Evolutionary conservation across 2,113 vertebrate species (phyloP), one percentile per base, ranked within the genome.

Genomic region (Mirza zaza): DNA sequence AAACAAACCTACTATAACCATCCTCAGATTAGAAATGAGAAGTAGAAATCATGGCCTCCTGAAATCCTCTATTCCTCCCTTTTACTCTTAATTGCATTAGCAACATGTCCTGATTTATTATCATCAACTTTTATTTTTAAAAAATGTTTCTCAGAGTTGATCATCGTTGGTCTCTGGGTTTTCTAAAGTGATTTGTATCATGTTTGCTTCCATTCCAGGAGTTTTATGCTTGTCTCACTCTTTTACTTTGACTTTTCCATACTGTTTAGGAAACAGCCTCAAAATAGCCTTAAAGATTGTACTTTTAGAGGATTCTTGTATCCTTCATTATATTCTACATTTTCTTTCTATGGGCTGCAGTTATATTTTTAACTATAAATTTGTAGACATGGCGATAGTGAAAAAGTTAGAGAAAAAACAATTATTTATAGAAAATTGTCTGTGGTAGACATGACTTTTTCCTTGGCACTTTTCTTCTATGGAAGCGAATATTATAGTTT

Each of bases 101-200:
- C 45, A 76, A 52, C 36, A 63, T 4, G 18, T 94, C 70, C 70
- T 48, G 34, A 68, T 88, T 71, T 86, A 65, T 94, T 76, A 89
- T 18, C 67, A 21, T 87, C 77, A 95, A 23, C 1, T 94, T 89
- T 27, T 85, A 10, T 67, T 85, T 91, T 87, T 59, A 52, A 77
- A 48, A 82, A 39, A 29, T 20, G 20, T 80, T 92, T 32, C 20
- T 71, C 52, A 92, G 27, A 73, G 13, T 48, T 45, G 63, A 17
- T 67, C 86, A 32, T 71, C 10, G 0, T 32, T 25, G 76, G 59
- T 87, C 59, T 95, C 18, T 34, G 7, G 76, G n/a, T 61, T 95
- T 97, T 95, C 94, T 73, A 50, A 63, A 93, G 20, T 93, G 45
- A 89, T 97, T 93, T 91, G 17, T 45, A 39, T 87, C 68, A 65